Conservation (phyloP, 2,797 vertebrate species). For the Scolopax rusticola region DNA sequence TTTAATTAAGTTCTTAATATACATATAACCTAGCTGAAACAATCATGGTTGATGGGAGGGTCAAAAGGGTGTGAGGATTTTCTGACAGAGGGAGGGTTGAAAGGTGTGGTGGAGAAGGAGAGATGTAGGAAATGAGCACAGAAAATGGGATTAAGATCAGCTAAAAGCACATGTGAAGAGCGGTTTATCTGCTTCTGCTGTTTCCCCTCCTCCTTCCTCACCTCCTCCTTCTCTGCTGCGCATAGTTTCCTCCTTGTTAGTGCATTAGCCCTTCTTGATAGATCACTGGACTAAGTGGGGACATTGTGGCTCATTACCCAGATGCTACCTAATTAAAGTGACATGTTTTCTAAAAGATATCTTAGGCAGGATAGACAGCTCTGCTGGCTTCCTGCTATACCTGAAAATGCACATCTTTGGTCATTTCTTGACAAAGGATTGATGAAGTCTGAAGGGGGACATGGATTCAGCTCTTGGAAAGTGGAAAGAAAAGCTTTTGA, state of each 20-base stretch:
- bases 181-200: slow-evolving; percentile 35
- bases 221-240: not conserved
- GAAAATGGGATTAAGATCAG: slow-evolving; percentile 54
- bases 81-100: not conserved
- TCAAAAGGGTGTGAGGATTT: not conserved
- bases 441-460: slow-evolving; percentile 27
- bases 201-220: slow-evolving; percentile 13
- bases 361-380: not conserved
- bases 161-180: slow-evolving; percentile 12
- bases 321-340: slow-evolving; percentile 19
- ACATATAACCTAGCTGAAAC: slow-evolving; percentile 23
- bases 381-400: not conserved
- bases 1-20: slow-evolving; percentile 36
- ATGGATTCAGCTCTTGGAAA: not conserved
- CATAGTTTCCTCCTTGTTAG: not conserved
- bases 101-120: not conserved
- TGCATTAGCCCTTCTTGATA: not conserved
- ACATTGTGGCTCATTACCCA: slow-evolving; percentile 31
- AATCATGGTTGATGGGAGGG: not conserved
- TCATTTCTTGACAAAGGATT: slow-evolving; percentile 23
- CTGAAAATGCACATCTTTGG: not conserved
- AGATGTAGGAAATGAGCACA: not conserved
- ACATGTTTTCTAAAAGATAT: not conserved
- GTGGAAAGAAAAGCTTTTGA: not conserved
- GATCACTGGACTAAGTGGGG: slow-evolving; percentile 17